Conservation (phyloP, 2,888 invertebrate genomes). For the Dryomyza anilis region DNA sequence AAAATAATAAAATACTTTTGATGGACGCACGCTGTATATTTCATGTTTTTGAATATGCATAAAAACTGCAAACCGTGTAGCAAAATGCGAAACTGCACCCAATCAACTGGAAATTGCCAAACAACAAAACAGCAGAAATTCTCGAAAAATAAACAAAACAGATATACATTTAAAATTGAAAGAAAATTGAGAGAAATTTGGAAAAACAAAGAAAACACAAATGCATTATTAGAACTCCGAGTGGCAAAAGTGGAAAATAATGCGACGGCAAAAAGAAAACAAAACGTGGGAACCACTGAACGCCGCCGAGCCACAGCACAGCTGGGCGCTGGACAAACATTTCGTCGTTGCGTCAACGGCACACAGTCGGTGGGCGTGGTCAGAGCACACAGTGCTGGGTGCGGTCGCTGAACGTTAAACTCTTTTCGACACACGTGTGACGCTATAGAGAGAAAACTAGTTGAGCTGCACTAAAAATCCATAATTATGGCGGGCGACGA, state of each 20-base stretch:
- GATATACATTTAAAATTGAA: too few relatives aligned
- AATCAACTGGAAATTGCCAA: conserved; percentile 52
- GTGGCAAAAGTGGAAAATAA: too few relatives aligned
- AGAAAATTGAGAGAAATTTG: background rate
- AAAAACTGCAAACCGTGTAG: background rate
- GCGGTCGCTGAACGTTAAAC: conserved; percentile 37
- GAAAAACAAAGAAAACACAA: background rate
- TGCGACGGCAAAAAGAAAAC: conserved; percentile 13
- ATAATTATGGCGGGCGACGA: conserved; percentile 16
- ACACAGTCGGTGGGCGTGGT: conserved; percentile 40
- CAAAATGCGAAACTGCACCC: conserved; percentile 48
- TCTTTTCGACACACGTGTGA: conserved; percentile 36
- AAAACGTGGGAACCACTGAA: background rate
- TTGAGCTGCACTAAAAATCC: conserved; percentile 34
- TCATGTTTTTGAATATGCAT: background rate
- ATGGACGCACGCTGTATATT: too few relatives aligned
- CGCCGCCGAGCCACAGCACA: background rate
- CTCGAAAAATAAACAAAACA: conserved; percentile 13
- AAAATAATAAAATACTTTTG: too few relatives aligned
- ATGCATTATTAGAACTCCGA: too few relatives aligned
- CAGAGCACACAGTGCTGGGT: background rate
- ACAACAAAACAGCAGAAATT: conserved; percentile 19
- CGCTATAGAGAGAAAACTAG: conserved; percentile 31
- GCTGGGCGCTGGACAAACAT: conserved; percentile 24
- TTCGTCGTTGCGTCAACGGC: background rate